Evolutionary conservation across 2,888 invertebrate genomes (phyloP).

Genomic region (Stenichneumon culpator): DNA sequence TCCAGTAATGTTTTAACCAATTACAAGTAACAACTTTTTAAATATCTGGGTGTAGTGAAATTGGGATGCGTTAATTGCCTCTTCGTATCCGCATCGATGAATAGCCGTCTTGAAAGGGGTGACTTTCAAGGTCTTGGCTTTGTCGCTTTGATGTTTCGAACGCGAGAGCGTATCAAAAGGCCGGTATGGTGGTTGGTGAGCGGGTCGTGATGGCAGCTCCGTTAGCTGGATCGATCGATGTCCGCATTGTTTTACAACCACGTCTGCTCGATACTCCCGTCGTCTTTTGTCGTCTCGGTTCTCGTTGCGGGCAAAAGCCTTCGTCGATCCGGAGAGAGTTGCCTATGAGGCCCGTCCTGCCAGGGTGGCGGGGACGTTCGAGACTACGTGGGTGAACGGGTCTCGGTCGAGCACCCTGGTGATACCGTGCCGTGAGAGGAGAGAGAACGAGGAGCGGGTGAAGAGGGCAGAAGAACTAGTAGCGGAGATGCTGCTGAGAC

Average conservation of each 20-base stretch:
- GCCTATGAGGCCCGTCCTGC: background rate
- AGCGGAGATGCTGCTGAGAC: slow-evolving; percentile 75
- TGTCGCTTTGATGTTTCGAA: slow-evolving; percentile 45
- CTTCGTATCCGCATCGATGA: slow-evolving; percentile 29
- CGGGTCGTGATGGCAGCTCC: slow-evolving; percentile 58
- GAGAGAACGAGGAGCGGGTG: slow-evolving; percentile 51
- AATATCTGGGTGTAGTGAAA: background rate
- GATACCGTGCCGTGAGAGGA: background rate
- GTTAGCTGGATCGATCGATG: slow-evolving; percentile 72
- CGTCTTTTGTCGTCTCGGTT: slow-evolving; percentile 17
- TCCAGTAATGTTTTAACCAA: background rate
- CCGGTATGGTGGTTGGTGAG: slow-evolving; percentile 5
- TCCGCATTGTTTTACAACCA: slow-evolving; percentile 75
- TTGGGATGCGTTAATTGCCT: background rate
- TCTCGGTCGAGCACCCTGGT: slow-evolving; percentile 18
- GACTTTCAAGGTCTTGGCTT: slow-evolving; percentile 20
- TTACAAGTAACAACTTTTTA: background rate
- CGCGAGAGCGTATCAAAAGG: slow-evolving; percentile 34
- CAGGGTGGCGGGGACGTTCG: slow-evolving; percentile 41
- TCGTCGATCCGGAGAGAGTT: slow-evolving; percentile 9
- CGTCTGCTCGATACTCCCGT: slow-evolving; percentile 15
- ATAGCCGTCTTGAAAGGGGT: slow-evolving; percentile 24
- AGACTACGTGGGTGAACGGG: slow-evolving; percentile 29
- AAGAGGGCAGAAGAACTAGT: slow-evolving; percentile 66
- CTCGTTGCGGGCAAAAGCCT: slow-evolving; percentile 35